Evolutionary conservation across 2,888 invertebrate genomes (phyloP).

Genomic region (Hypselothyrea guttata): DNA sequence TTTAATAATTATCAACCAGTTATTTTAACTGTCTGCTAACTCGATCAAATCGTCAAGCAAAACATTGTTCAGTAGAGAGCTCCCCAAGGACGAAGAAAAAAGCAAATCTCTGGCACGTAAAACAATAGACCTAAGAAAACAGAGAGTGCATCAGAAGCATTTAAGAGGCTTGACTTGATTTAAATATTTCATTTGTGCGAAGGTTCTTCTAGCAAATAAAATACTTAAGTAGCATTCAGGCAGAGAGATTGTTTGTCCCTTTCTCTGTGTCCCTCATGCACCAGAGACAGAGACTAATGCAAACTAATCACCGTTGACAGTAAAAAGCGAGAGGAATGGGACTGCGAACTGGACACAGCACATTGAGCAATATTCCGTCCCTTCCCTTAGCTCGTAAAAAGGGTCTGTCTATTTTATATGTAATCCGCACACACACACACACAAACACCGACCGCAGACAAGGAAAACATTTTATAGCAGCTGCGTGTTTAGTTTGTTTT

Average conservation of each 20-base stretch:
- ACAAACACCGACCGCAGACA: background rate
- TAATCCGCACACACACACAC: background rate
- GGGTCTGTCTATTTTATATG: conserved; percentile 19
- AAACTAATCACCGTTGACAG: conserved; percentile 71
- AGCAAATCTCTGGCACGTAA: conserved; percentile 12
- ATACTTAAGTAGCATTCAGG: conserved; percentile 20
- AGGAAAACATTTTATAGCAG: conserved; percentile 50
- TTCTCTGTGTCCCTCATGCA: background rate
- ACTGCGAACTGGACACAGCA: conserved; percentile 41
- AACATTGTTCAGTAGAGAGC: background rate
- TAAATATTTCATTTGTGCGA: conserved; percentile 51
- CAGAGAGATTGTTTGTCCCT: background rate
- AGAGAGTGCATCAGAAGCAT: conserved; percentile 36
- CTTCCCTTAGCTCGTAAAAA: conserved; percentile 47
- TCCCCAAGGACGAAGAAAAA: conserved; percentile 10
- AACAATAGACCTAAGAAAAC: conserved; percentile 34
- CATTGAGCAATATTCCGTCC: conserved; percentile 25
- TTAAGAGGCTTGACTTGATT: conserved; percentile 53
- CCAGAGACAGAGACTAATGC: conserved; percentile 47
- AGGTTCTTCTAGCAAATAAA: conserved; percentile 31
- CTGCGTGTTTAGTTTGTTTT: conserved; percentile 45
- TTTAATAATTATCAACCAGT: too few species aligned
- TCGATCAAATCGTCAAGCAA: background rate
- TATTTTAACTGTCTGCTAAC: background rate
- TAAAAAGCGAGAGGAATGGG: conserved; percentile 46